Evolutionary conservation across 2,113 vertebrate genomes (phyloP).

Genomic region (Pachypanchax playfairii): DNA sequence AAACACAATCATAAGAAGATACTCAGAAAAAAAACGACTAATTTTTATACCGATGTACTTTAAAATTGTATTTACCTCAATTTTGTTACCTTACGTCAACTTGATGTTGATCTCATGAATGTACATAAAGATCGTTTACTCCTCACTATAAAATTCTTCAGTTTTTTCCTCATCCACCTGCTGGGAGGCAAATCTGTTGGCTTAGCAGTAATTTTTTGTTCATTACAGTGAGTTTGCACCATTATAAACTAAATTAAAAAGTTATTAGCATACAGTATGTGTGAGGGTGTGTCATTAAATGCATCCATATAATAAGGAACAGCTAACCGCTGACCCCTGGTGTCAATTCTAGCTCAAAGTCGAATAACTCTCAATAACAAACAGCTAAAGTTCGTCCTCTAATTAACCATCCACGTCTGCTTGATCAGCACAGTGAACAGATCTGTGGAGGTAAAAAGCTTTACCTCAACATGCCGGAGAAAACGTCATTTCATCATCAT

Average conservation of each 20-base stretch:
- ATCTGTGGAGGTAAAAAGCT: conserved; percentile 31
- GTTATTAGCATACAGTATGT: neutral
- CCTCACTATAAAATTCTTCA: neutral
- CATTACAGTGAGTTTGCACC: neutral
- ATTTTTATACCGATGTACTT: no score
- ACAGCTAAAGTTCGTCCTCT: conserved; percentile 32
- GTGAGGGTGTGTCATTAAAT: conserved; percentile 34
- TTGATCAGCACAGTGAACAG: conserved; percentile 50
- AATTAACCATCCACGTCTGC: conserved; percentile 43
- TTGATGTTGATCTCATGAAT: no score
- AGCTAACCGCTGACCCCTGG: conserved; percentile 35
- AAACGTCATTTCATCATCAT: conserved; percentile 67
- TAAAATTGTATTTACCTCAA: no score
- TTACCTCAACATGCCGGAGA: conserved; percentile 27
- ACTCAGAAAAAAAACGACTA: no score
- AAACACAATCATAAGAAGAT: no score
- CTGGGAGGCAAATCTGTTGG: neutral
- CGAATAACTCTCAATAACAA: conserved; percentile 37
- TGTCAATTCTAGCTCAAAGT: conserved; percentile 18
- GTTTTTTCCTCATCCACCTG: neutral
- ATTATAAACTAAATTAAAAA: neutral
- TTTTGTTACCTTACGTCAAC: no score
- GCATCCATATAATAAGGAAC: conserved; percentile 20
- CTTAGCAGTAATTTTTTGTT: neutral
- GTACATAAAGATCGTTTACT: neutral